phyloP scores from a whole-genome alignment of 2,888 invertebrate species.

The Dendrolimus houi region DNA sequence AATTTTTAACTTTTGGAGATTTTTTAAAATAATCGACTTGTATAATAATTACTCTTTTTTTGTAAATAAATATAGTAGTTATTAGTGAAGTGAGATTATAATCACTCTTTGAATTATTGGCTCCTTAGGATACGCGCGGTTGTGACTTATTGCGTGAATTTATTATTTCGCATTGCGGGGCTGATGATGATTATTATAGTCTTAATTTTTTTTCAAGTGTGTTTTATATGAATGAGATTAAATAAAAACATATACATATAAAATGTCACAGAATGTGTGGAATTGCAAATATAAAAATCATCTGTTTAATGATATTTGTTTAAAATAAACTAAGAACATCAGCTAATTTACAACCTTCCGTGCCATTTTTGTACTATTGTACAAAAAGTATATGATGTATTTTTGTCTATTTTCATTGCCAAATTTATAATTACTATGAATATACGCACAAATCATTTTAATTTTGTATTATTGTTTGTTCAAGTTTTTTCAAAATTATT shows the following conservation, averaged over 20 bases:
- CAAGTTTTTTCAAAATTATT: not conserved
- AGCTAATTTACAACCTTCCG: not conserved
- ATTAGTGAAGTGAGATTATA: constrained; percentile 55
- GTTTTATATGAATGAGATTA: not conserved
- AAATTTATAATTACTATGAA: not conserved
- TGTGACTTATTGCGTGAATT: constrained; percentile 31
- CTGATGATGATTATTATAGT: not conserved
- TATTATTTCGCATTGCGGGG: not conserved
- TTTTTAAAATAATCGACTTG: constrained; percentile 39
- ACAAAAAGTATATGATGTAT: not conserved
- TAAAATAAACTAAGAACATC: not conserved
- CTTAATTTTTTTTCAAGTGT: not conserved
- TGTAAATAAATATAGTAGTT: constrained; percentile 49
- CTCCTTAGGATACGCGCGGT: constrained; percentile 31
- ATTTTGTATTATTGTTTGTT: not conserved
- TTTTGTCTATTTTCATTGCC: not conserved
- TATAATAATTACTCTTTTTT: constrained; percentile 30
- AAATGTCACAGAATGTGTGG: not conserved
- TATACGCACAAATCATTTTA: not conserved
- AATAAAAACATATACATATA: not conserved
- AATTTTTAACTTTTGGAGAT: constrained; percentile 67
- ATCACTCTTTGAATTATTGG: constrained; percentile 21
- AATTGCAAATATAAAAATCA: not conserved
- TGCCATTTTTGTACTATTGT: not conserved
- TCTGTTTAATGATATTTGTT: not conserved